A percentile compares a stretch with the other conserved stretches of the same genome.
Conservation (phyloP, 2,797 vertebrate species). For the Onychomys leucogaster region DNA sequence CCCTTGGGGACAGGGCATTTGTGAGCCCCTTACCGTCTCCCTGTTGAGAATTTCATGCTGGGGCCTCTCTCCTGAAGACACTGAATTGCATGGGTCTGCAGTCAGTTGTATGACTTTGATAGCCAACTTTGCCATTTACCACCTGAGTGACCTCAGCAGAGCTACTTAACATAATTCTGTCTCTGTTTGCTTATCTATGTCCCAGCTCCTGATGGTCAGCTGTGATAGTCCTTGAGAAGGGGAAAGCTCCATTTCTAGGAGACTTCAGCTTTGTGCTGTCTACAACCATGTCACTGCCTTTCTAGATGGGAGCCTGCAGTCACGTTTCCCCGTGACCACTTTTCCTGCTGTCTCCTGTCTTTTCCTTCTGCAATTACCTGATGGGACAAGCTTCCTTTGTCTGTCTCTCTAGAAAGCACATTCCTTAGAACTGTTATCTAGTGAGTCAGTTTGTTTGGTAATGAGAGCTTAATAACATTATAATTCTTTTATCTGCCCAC, state of each 20-base stretch:
- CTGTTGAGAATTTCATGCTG: not conserved
- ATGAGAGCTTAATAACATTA: conserved; percentile 67
- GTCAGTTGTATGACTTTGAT: not conserved
- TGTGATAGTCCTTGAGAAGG: not conserved
- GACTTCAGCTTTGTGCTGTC: not conserved
- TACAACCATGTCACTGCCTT: fast-evolving
- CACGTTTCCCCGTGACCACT: fast-evolving
- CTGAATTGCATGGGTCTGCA: not conserved
- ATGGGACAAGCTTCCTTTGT: not conserved
- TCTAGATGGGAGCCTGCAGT: not conserved
- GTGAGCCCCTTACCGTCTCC: not conserved
- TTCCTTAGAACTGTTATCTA: conserved; percentile 17
- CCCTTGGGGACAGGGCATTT: not conserved
- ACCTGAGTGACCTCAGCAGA: not conserved
- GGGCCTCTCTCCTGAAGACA: not conserved
- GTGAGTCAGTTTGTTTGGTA: conserved; percentile 51
- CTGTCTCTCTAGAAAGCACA: not conserved
- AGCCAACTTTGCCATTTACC: not conserved
- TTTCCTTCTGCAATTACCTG: not conserved
- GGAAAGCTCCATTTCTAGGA: not conserved
- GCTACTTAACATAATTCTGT: not conserved
- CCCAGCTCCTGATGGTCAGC: not conserved
- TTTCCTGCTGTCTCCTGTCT: not conserved
- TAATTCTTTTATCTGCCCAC: conserved; percentile 49
- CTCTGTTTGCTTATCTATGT: not conserved